Evolutionary conservation across 2,888 invertebrate genomes (phyloP), one percentile per base, ranked within the genome.

Genomic region (Diaprepes abbreviatus): DNA sequence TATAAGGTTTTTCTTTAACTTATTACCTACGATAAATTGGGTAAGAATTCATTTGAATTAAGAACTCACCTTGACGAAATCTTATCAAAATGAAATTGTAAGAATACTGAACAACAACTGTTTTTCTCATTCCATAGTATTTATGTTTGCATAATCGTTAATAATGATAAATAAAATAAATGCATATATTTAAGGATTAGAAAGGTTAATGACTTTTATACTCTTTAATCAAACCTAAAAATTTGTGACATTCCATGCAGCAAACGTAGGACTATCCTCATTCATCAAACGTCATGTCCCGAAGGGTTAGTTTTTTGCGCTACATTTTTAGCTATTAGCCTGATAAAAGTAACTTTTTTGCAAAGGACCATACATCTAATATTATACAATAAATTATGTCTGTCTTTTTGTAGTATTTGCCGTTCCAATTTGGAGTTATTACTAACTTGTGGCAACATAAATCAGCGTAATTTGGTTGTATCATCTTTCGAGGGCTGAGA

Each of bases 241-340:
- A 16, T 17, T 63, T 66, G 57, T 45, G 16, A 63, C 76, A 78
- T 84, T 84, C 79, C 84, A 84, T 81, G 84, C 84, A 84, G 83
- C 84, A 73, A 83, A 79, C 78, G 79, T 81, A 79, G 84, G 84
- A 82, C 77, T 83, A 69, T 82, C 84, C 60, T 79, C 84, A 70
- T 80, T 82, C 81, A 81, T 82, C 77, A 82, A 82, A 74, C 82
- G 82, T 71, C 83, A 83, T 74, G 78, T 81, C 60, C 65, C 73
- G 16, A 84, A 84, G 84, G 84, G 84, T 84, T 84, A 83, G 83
- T 79, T 79, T 77, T 48, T 75, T 77, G 75, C 36, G 64, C 63
- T 75, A 54, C 40, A 21, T 52, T 40, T 48, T 60, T 69, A 65
- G 55, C 69, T 35, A 55, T 68, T 54, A n/a, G 59, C 66, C 19